Conservation (phyloP, 2,797 vertebrate genomes). For the Carduelis carduelis region DNA sequence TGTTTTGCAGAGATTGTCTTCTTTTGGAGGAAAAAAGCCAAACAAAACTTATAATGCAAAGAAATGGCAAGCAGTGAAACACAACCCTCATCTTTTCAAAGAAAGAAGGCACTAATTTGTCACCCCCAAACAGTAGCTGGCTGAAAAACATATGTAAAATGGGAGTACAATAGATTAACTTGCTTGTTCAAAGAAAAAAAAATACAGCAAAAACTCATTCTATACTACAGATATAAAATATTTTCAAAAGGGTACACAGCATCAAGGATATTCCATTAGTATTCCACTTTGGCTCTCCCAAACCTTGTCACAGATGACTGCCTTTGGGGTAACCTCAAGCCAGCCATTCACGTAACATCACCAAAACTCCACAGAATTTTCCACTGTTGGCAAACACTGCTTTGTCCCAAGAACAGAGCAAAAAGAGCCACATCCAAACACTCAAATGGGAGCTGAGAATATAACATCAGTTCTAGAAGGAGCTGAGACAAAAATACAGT, state of each 20-base stretch:
- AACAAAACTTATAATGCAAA: not conserved
- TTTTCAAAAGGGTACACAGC: not conserved
- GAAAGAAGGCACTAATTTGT: not conserved
- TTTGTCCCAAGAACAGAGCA: not conserved
- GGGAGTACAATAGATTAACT: not conserved
- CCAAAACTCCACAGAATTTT: not conserved
- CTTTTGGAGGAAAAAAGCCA: not conserved
- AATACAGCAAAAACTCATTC: not conserved
- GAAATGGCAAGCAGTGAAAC: not conserved
- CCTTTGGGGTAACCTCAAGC: not conserved
- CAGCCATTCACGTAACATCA: not conserved
- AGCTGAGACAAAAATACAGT: not conserved
- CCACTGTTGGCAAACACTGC: not conserved
- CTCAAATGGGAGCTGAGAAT: not conserved
- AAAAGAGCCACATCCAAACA: not conserved
- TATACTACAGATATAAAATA: not conserved
- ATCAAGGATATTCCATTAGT: not conserved
- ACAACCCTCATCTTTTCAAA: not conserved
- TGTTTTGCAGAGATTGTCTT: not conserved
- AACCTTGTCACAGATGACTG: not conserved
- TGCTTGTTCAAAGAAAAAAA: not conserved
- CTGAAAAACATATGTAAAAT: not conserved
- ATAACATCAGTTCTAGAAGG: not conserved
- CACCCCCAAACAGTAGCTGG: fast-evolving
- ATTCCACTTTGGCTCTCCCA: not conserved